Evolutionary conservation across 2,113 vertebrate genomes (phyloP).

Genomic region (Xenopus tropicalis): UCB_Xtro_10.0 CM004448.2:15169501-15170000

Average conservation of each 20-base stretch:
- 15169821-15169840: conserved; percentile 21
- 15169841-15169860: conserved; percentile 22
- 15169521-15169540: too few species aligned
- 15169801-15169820: conserved; percentile 13
- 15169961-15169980: not conserved
- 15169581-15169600: too few species aligned
- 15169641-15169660: too few species aligned
- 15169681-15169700: too few species aligned
- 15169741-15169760: conserved; percentile 10
- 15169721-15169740: conserved; percentile 14
- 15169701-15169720: not conserved
- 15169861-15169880: conserved; percentile 12
- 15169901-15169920: conserved; percentile 33
- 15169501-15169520: too few species aligned
- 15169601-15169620: too few species aligned
- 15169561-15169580: too few species aligned
- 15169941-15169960: conserved; percentile 13
- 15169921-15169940: conserved; percentile 23
- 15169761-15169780: conserved; percentile 25
- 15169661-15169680: too few species aligned
- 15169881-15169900: conserved; percentile 15
- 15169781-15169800: conserved; percentile 29
- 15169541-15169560: too few species aligned
- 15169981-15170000: conserved; percentile 25
- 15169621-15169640: too few species aligned